phyloP scores from a whole-genome alignment of 2,797 vertebrate species.

The Coregonus suidteri region DNA sequence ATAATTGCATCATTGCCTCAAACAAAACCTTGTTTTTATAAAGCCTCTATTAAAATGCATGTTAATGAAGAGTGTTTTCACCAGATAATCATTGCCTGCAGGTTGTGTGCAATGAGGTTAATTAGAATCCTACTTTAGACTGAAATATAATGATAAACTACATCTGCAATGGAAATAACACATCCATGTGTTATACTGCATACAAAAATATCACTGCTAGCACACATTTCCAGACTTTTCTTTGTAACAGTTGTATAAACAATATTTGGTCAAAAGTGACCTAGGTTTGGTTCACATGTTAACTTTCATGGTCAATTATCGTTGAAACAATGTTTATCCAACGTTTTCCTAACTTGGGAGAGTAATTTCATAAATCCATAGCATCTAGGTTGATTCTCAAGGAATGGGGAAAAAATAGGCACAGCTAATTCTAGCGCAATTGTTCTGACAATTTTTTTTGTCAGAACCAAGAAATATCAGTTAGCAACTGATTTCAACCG shows the following conservation, averaged over 20 bases:
- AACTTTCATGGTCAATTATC: neutral
- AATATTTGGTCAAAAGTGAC: neutral
- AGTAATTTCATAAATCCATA: too few species aligned
- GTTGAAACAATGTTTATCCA: neutral
- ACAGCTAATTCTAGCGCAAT: too few species aligned
- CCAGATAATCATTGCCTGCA: conserved; percentile 63
- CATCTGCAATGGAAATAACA: conserved; percentile 15
- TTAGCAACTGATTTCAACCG: too few species aligned
- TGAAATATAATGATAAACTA: conserved; percentile 38
- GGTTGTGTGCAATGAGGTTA: conserved; percentile 63
- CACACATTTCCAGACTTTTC: neutral
- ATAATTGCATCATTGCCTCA: conserved; percentile 53
- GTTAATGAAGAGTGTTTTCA: conserved; percentile 49
- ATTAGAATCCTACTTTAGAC: conserved; percentile 55
- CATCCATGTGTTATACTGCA: neutral
- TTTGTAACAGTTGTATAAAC: neutral
- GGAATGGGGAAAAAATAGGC: too few species aligned
- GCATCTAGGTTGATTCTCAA: too few species aligned
- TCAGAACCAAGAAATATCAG: too few species aligned
- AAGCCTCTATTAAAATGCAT: conserved; percentile 40
- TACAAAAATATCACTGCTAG: neutral
- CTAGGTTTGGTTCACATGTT: neutral
- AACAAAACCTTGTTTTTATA: conserved; percentile 48
- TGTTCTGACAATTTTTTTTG: too few species aligned
- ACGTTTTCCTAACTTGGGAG: too few species aligned